Evolutionary conservation across 2,888 invertebrate species (phyloP).

Genomic region (Microctonus brassicae): DNA sequence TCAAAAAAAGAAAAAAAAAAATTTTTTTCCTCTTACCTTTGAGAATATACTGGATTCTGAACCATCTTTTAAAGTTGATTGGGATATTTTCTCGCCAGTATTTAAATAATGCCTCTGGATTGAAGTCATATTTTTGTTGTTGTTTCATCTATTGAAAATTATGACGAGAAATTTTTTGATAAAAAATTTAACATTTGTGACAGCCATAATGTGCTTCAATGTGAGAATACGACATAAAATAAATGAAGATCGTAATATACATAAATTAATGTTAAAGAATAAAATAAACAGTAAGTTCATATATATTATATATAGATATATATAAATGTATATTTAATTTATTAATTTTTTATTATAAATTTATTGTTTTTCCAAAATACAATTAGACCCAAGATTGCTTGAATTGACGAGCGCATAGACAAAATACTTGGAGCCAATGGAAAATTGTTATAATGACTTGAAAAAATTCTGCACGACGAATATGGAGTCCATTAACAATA

Average conservation of each 20-base stretch:
- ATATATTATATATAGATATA: too few species aligned
- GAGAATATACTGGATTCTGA: background rate
- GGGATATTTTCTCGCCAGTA: background rate
- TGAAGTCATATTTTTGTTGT: background rate
- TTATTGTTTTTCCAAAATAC: background rate
- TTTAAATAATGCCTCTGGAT: background rate
- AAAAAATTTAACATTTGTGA: slow-evolving; percentile 8
- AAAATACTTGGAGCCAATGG: slow-evolving; percentile 68
- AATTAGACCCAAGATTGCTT: slow-evolving; percentile 42
- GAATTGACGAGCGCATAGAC: slow-evolving; percentile 61
- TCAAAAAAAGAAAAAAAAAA: too few species aligned
- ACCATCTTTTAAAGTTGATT: background rate
- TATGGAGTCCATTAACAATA: slow-evolving; percentile 62
- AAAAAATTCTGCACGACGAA: slow-evolving; percentile 62
- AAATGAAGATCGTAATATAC: background rate
- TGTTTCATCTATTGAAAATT: background rate
- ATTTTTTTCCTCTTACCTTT: too few species aligned
- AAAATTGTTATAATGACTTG: slow-evolving; percentile 57
- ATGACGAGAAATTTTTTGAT: slow-evolving; percentile 9
- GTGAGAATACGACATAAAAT: background rate
- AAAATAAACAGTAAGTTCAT: background rate
- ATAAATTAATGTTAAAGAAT: background rate
- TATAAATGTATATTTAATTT: background rate
- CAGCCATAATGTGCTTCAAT: slow-evolving; percentile 24
- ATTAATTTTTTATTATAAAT: background rate